Evolutionary conservation across 2,888 invertebrate genomes (phyloP), one percentile per base, ranked within the genome.

Genomic region (Dolichopus griseipennis): DNA sequence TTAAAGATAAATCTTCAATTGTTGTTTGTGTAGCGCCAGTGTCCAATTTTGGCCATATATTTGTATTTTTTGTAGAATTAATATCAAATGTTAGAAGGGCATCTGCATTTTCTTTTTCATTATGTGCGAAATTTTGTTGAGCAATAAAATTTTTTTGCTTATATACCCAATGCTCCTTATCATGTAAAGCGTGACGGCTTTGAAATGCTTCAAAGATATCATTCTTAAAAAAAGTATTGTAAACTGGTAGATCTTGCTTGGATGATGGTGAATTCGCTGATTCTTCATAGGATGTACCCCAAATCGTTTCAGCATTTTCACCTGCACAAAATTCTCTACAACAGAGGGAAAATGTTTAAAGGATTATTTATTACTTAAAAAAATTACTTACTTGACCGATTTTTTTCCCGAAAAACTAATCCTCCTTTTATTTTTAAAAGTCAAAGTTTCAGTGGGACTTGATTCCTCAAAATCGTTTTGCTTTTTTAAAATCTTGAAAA

Each of bases 331-430:
- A 74, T 68, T 73, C 74, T 41, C 74, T 74, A 21, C 66, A 65
- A 68, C 34, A 37, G 37, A 61, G 22, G 4, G 1, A 67, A 66
- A n/a, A 9, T 20, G n/a, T n/a, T n/a, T n/a, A 8, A 27, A n/a
- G 20, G 64, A 15, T 18, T 2, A n/a, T 61, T n/a, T 61, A 5
- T n/a, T n/a, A n/a, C 62, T 6, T 22, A 18, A 37, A 7, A 18
- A 9, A 6, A n/a, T 0, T 37, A 69, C 71, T 70, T 65, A 74
- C 74, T 73, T 74, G 2, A 74, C 68, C 7, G 72, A 73, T 67
- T 73, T 74, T 43, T 73, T 73, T 61, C 71, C 72, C 21, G 72
- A 73, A 64, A 74, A 74, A 70, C 74, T 74, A 66, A 74, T 73
- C 18, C 72, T 69, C 3, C 71, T 70, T 18, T 62, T 70, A 9